Evolutionary conservation across 2,797 vertebrate species (phyloP), one percentile per base, ranked within the genome.

Genomic region (Sebastes iracundus): DNA sequence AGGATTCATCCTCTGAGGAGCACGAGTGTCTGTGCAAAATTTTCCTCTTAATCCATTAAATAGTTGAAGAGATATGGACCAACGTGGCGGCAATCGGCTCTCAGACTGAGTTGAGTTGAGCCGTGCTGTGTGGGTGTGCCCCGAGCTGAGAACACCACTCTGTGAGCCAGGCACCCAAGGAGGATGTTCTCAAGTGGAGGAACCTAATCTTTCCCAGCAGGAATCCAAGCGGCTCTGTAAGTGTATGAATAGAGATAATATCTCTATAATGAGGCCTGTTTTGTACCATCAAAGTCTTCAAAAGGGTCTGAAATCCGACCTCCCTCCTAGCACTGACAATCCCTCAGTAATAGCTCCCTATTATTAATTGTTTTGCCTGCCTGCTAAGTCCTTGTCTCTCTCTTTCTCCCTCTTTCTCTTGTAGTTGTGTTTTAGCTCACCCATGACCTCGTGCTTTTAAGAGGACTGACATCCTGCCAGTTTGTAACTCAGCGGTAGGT

Each of bases 191-290:
- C 92, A 93, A 94, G 94, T 95, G 84, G 88, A 94, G 94, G 93
- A 96, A 96, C 94, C 94, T 96, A 96, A 96, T 96, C 95, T 96
- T 93, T 96, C 95, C 95, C 95, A 95, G 95, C 94, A 96, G 95
- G 94, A 92, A 94, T 95, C 92, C 91, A 92, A 95, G 93, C 92
- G 70, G 93, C 94, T 95, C 94, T 96, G 93, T 91, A 96, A 96
- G 95, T 96, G 96, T 95, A 96, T 96, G 96, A 96, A 96, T 96
- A 92, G 94, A 96, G 96, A 97, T 97, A 96, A 96, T 96, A 97
- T 97, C 96, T 95, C 94, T 90, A 95, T 96, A 97, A 97, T 97
- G 95, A 96, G 93, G 94, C 92, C 96, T 96, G 96, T 96, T 96
- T 96, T 96, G 96, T 96, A 95, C 92, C 96, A 96, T 96, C 95